Base-by-base conservation (phyloP, 1,140 invertebrate species). In the Drosophila hydei region DNA sequence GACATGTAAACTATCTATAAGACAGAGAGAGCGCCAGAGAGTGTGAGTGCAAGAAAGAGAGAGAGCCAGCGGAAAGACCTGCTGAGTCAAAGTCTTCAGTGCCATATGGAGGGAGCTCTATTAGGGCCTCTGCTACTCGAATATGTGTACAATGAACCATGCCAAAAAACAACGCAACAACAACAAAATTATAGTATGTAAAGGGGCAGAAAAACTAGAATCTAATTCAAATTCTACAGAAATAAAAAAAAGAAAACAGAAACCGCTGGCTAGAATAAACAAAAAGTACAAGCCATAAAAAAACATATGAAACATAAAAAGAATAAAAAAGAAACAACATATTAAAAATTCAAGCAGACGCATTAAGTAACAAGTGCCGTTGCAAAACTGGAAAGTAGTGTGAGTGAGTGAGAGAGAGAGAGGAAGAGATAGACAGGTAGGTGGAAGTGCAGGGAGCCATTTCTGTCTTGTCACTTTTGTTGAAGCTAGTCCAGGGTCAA, bases 121-220 rank as follows among this genome's bases (percentile, higher is more conserved):
- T 64, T 56, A 51, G 64, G 61, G 45, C 47, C 63, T 65, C n/a
- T 9, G 40, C 48, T 51, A 58, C 33, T 18, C 14, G 23, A 8
- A 30, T 71, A 79, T 63, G 76, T 88, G 81, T 88, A 87, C 81
- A 87, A 87, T 87, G 81, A 87, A 87, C 81, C 81, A 81, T 87
- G 83, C 63, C 75, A 87, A 42, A 42, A 40, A 40, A 14, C 0
- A 40, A 40, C n/a, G n/a, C 9, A 33, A 33, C 9, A 33, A 11
- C 30, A 33, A 33, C 30, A 87, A 85, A 47, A 48, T 54, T 69
- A 36, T 58, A 45, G 42, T 36, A 67, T 58, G 56, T 56, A 51
- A 67, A 72, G 38, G 14, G 25, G 23, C 59, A 71, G 36, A 55
- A 62, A 30, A 83, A 78, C 81, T 78, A 87, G 77, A 78, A 77